phyloP scores from a whole-genome alignment of 2,888 invertebrate genomes.

The Coenonympha arcania region DNA sequence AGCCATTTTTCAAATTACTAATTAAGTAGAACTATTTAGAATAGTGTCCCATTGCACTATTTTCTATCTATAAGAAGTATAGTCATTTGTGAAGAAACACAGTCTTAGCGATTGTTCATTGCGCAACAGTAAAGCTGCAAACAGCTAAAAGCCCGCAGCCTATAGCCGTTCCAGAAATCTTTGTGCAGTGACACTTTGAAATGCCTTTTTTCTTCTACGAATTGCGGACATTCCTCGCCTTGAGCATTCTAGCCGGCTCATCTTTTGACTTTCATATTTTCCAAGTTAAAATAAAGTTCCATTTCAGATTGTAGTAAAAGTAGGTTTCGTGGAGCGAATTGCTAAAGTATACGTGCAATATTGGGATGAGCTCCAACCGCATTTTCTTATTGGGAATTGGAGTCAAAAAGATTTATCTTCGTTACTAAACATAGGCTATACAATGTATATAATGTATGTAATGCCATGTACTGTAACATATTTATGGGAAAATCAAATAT shows the following conservation, averaged over 20 bases:
- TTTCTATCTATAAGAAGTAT: neutral
- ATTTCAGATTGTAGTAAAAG: neutral
- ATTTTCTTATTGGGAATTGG: neutral
- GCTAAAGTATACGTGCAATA: neutral
- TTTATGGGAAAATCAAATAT: too few relatives aligned
- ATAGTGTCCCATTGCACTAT: too few relatives aligned
- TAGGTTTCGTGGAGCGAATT: neutral
- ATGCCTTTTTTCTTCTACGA: slow-evolving; percentile 13
- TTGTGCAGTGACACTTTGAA: slow-evolving; percentile 10
- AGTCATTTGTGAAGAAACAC: slow-evolving; percentile 11
- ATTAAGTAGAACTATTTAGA: too few relatives aligned
- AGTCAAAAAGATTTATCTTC: neutral
- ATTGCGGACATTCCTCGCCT: slow-evolving; percentile 18
- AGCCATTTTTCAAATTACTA: too few relatives aligned
- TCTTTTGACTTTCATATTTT: slow-evolving; percentile 9
- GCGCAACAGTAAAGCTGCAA: slow-evolving; percentile 14
- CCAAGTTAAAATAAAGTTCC: neutral
- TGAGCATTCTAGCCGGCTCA: slow-evolving; percentile 6
- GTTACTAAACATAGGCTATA: neutral
- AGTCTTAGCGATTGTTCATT: slow-evolving; percentile 14
- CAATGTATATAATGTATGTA: too few relatives aligned
- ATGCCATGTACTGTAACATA: too few relatives aligned
- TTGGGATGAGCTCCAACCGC: neutral
- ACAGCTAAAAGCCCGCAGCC: slow-evolving; percentile 13
- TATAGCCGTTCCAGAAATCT: slow-evolving; percentile 16